These are phyloP conservation scores for Sebastes baramenuke DNA, from an alignment of 2,797 vertebrate species.

Conservation along the genomic window DNA sequence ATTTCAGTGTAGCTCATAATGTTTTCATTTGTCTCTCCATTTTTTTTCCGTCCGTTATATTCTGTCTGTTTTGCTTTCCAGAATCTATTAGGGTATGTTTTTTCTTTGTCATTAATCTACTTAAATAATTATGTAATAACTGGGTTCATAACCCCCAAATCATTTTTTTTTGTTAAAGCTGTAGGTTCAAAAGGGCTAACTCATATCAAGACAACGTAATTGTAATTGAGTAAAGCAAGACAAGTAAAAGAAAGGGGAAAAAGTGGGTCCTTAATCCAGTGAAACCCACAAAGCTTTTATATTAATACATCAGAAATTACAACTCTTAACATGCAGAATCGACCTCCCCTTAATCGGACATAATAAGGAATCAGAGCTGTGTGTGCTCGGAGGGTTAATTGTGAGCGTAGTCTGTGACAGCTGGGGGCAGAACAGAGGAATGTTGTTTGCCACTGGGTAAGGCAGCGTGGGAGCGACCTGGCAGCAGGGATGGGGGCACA, in stretches of 20 bases:
- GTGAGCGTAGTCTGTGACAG: slow-evolving; percentile 37
- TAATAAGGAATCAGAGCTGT: neutral
- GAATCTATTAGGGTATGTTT: neutral
- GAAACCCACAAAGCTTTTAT: neutral
- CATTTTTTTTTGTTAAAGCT: neutral
- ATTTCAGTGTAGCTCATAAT: neutral
- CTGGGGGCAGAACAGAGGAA: slow-evolving; percentile 68
- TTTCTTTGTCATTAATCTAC: neutral
- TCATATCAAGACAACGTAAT: neutral
- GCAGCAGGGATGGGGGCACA: slow-evolving; percentile 47
- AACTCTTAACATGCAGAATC: neutral
- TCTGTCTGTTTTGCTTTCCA: neutral
- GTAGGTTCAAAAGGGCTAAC: neutral
- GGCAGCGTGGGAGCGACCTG: slow-evolving; percentile 67
- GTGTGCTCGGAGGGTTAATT: slow-evolving; percentile 50
- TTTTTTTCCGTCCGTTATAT: neutral
- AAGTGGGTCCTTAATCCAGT: neutral
- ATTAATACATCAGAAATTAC: neutral
- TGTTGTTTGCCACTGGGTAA: slow-evolving; percentile 75
- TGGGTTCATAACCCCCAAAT: neutral
- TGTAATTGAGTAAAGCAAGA: neutral
- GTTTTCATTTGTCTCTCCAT: neutral
- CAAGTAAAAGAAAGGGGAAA: neutral
- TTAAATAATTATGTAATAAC: neutral
- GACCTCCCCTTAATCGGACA: neutral